Evolutionary conservation across 2,888 invertebrate species (phyloP).

Genomic region (Drosophila diplacantha): DNA sequence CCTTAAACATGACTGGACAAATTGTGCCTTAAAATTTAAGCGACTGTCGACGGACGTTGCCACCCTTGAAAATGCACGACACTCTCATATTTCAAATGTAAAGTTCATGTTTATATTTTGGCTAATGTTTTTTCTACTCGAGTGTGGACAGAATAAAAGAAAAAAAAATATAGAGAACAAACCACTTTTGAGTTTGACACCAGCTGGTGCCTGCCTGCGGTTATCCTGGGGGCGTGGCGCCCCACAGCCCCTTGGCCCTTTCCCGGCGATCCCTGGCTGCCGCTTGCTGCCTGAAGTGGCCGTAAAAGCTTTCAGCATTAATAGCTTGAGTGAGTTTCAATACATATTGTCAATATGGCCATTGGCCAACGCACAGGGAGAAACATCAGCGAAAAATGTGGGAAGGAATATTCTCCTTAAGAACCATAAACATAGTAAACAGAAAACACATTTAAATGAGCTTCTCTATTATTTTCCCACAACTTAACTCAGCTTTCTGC

Average conservation of each 20-base stretch:
- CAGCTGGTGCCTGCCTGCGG: slow-evolving; percentile 72
- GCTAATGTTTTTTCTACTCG: slow-evolving; percentile 69
- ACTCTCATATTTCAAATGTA: slow-evolving; percentile 63
- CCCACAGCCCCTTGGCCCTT: slow-evolving; percentile 5
- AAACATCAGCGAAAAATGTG: not conserved
- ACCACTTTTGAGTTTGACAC: slow-evolving; percentile 75
- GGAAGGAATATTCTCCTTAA: not conserved
- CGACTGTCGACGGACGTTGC: slow-evolving; percentile 4
- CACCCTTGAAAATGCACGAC: slow-evolving; percentile 24
- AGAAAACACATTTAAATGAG: not conserved
- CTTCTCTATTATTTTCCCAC: too few species aligned
- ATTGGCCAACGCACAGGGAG: slow-evolving; percentile 60
- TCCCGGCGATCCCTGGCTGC: slow-evolving; percentile 6
- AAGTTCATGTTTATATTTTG: slow-evolving; percentile 74
- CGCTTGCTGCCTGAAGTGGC: slow-evolving; percentile 62
- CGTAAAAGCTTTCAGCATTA: slow-evolving; percentile 72
- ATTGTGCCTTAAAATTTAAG: slow-evolving; percentile 43
- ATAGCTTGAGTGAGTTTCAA: slow-evolving; percentile 74
- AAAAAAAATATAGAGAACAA: slow-evolving; percentile 50
- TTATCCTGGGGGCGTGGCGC: slow-evolving; percentile 31
- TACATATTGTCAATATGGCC: slow-evolving; percentile 72
- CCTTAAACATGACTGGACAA: slow-evolving; percentile 34
- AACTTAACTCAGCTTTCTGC: not conserved
- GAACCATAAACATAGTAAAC: not conserved
- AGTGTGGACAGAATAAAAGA: slow-evolving; percentile 22